These are phyloP conservation scores for Myotis planiceps DNA, from an alignment of 2,797 vertebrate species.

Conservation along the genomic window DNA sequence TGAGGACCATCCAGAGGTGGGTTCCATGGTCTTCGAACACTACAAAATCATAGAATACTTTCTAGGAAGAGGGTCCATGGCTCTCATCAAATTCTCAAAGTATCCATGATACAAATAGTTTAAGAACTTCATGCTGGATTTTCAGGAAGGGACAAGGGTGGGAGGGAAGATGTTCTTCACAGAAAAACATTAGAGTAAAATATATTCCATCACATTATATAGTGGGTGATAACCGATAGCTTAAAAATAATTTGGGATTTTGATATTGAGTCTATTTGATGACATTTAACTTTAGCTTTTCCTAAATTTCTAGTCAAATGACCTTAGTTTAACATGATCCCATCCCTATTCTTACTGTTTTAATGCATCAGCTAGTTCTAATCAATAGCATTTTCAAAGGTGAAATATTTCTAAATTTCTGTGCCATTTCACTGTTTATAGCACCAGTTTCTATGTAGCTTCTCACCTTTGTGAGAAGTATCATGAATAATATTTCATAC, in stretches of 20 bases:
- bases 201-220: background rate
- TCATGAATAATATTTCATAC: background rate
- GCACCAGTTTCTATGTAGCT: background rate
- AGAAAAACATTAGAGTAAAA: background rate
- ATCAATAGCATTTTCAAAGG: background rate
- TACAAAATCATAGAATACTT: background rate
- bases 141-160: background rate
- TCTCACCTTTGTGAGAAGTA: background rate
- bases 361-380: background rate
- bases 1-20: background rate
- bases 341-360: background rate
- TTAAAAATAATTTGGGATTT: background rate
- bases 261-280: background rate
- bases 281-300: background rate
- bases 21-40: background rate
- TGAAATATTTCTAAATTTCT: conserved; percentile 18
- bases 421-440: background rate
- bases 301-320: conserved; percentile 6
- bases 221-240: background rate
- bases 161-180: background rate
- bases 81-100: conserved; percentile 31
- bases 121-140: background rate
- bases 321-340: background rate
- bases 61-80: background rate
- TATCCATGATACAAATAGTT: background rate